Evolutionary conservation across 2,888 invertebrate genomes (phyloP).

Genomic region (Galerucella nymphaeae): DNA sequence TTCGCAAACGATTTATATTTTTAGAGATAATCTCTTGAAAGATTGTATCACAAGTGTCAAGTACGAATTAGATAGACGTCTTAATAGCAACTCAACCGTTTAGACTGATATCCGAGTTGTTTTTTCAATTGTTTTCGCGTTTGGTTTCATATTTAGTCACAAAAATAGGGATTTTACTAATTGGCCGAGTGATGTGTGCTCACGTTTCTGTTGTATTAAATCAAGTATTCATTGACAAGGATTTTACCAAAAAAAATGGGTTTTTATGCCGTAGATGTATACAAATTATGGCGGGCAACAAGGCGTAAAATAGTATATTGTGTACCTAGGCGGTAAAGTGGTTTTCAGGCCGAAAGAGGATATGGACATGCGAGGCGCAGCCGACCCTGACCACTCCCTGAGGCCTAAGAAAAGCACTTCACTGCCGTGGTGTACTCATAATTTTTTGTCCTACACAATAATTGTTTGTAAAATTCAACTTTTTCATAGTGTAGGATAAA

Average conservation of each 20-base stretch:
- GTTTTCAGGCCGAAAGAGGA: too few species aligned
- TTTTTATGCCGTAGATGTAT: too few species aligned
- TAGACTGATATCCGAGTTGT: background rate
- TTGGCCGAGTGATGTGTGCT: background rate
- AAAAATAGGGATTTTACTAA: background rate
- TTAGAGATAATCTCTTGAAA: constrained; percentile 6
- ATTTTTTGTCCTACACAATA: too few species aligned
- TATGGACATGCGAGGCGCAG: too few species aligned
- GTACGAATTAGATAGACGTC: constrained; percentile 10
- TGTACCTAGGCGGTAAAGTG: too few species aligned
- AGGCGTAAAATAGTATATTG: too few species aligned
- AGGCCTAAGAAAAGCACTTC: too few species aligned
- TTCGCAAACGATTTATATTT: constrained; percentile 19
- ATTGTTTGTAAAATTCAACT: too few species aligned
- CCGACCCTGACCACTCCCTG: too few species aligned
- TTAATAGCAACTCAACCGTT: background rate
- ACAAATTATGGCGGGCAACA: too few species aligned
- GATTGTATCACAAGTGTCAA: constrained; percentile 8
- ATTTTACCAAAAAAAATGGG: background rate
- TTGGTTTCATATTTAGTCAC: background rate
- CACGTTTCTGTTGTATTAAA: background rate
- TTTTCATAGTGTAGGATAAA: too few species aligned
- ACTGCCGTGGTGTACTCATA: too few species aligned
- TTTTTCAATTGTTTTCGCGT: background rate
- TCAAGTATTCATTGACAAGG: background rate